Percentiles rank a stretch among this genome's conserved stretches.
These are phyloP conservation scores for Lycaena phlaeas DNA, from an alignment of 2,888 invertebrate genomes.

Conservation along the genomic window DNA sequence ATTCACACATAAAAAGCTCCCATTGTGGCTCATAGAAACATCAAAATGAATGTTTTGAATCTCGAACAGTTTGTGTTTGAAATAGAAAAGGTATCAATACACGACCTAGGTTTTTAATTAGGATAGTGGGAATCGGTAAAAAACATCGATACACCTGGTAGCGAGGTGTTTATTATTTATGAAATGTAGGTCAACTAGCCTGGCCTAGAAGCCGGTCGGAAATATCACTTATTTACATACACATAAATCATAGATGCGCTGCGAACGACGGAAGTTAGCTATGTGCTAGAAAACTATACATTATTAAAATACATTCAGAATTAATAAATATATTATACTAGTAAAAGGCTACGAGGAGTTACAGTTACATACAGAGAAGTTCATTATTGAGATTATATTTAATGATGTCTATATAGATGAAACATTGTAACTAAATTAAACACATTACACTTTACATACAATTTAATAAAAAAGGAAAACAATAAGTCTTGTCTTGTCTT, in stretches of 20 bases:
- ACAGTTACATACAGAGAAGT: too few relatives aligned
- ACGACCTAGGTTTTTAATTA: constrained; percentile 6
- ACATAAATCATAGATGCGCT: background rate
- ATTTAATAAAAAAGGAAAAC: too few relatives aligned
- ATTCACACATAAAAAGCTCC: constrained; percentile 1
- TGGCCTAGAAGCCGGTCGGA: constrained; percentile 6
- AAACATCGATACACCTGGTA: background rate
- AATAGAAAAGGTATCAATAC: constrained; percentile 3
- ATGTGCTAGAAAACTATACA: too few relatives aligned
- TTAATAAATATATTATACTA: too few relatives aligned
- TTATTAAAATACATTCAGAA: too few relatives aligned
- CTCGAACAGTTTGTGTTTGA: constrained; percentile 1
- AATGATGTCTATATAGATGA: too few relatives aligned
- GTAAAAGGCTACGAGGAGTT: too few relatives aligned
- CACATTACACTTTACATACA: too few relatives aligned
- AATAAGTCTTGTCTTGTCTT: too few relatives aligned
- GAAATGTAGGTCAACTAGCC: constrained; percentile 9
- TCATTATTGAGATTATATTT: too few relatives aligned
- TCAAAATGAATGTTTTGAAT: background rate
- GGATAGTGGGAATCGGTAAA: background rate
- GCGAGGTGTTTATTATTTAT: constrained; percentile 8
- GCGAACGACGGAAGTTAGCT: background rate
- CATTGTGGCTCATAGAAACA: constrained; percentile 1
- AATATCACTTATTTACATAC: constrained; percentile 10
- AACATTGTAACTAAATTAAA: too few relatives aligned